Evolutionary conservation across 1,140 invertebrate genomes (phyloP).

Genomic region (Leptopilina clavipes): DNA sequence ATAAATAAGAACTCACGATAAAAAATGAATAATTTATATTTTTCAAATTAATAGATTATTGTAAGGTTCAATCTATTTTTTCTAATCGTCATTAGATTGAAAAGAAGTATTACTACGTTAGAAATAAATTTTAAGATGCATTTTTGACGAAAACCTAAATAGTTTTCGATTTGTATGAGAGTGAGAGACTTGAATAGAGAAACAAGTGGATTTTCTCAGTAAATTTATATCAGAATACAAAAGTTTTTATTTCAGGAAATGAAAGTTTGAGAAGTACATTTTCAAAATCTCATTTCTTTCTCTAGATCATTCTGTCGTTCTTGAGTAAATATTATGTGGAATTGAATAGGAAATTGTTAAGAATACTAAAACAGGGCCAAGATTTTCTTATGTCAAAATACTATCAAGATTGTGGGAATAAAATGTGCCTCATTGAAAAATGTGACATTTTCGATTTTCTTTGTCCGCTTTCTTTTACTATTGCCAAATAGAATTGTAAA

Average conservation of each 20-base stretch:
- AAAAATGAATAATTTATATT: too few relatives aligned
- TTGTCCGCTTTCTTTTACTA: background rate
- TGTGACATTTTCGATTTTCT: background rate
- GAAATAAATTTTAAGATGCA: too few relatives aligned
- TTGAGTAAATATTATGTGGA: background rate
- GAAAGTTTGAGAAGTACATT: constrained; percentile 13
- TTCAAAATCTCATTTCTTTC: constrained; percentile 22
- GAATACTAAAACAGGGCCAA: background rate
- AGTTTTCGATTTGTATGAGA: background rate
- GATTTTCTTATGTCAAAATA: background rate
- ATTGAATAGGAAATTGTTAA: background rate
- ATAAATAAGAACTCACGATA: too few relatives aligned
- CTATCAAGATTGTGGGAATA: background rate
- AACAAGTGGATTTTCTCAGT: constrained; percentile 8
- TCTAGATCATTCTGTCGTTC: background rate
- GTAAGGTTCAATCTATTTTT: too few relatives aligned
- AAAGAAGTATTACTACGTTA: too few relatives aligned
- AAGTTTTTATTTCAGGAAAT: constrained; percentile 42
- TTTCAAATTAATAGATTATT: too few relatives aligned
- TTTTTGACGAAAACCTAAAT: too few relatives aligned
- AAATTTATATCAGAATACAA: constrained; percentile 38
- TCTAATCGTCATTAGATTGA: too few relatives aligned
- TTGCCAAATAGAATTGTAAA: background rate
- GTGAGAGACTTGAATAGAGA: background rate
- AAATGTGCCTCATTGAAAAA: background rate